These are phyloP conservation scores for Papilio gigon DNA, from an alignment of 2,888 invertebrate genomes.

Conservation along the genomic window DNA sequence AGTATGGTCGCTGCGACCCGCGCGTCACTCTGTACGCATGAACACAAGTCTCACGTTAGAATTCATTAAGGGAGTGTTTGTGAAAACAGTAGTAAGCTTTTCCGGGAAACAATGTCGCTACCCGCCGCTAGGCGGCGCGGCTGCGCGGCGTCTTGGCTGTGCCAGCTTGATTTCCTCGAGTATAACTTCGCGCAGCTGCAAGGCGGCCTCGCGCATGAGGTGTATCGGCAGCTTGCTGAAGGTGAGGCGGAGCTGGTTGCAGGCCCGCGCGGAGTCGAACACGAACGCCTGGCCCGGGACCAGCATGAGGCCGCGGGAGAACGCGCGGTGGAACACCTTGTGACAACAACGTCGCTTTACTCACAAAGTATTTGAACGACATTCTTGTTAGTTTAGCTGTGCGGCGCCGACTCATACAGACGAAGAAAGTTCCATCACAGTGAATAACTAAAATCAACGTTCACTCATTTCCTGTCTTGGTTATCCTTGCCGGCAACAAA, in stretches of 20 bases:
- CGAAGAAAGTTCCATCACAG: background rate
- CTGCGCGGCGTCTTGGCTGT: slow-evolving; percentile 56
- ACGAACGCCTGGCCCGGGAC: slow-evolving; percentile 90
- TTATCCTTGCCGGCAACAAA: background rate
- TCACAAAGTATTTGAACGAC: too few relatives aligned
- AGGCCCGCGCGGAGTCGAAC: slow-evolving; percentile 83
- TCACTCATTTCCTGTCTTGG: background rate
- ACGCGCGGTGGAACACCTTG: slow-evolving; percentile 81
- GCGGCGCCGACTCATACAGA: background rate
- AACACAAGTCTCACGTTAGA: too few relatives aligned
- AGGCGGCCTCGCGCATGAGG: slow-evolving; percentile 85
- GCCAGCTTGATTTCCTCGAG: slow-evolving; percentile 78
- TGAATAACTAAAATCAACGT: too few relatives aligned
- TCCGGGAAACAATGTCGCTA: background rate
- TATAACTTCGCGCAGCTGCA: slow-evolving; percentile 83
- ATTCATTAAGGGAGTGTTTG: too few relatives aligned
- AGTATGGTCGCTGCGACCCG: too few relatives aligned
- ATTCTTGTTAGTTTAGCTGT: background rate
- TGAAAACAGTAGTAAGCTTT: too few relatives aligned
- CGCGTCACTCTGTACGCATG: too few relatives aligned
- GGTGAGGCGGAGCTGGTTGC: slow-evolving; percentile 86
- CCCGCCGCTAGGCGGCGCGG: slow-evolving; percentile 54
- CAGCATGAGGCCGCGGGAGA: slow-evolving; percentile 85
- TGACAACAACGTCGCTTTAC: background rate
- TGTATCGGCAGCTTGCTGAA: slow-evolving; percentile 85